Evolutionary conservation across 2,888 invertebrate genomes (phyloP).

Genomic region (Drosophila longiperda): DNA sequence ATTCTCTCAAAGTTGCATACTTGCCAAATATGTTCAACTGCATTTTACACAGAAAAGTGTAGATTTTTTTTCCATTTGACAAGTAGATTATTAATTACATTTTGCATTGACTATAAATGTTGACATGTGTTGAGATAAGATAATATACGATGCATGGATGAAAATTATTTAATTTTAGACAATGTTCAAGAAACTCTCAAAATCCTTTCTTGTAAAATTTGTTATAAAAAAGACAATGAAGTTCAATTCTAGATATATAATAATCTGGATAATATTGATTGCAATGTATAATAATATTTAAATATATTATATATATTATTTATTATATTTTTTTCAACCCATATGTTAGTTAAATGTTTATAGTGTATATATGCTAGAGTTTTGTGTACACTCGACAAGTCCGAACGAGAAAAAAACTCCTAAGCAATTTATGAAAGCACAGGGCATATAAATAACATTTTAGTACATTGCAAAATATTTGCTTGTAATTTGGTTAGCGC

Average conservation of each 20-base stretch:
- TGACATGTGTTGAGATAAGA: neutral
- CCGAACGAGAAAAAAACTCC: conserved; percentile 4
- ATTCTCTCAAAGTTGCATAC: conserved; percentile 25
- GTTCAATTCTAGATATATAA: no score
- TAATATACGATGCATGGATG: neutral
- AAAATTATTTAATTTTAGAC: neutral
- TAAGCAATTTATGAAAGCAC: conserved; percentile 32
- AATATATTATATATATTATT: no score
- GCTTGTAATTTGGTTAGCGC: conserved; percentile 35
- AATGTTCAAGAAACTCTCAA: neutral
- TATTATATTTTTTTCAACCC: no score
- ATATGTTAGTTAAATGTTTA: neutral
- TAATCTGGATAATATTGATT: no score
- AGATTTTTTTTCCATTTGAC: neutral
- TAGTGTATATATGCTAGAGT: neutral
- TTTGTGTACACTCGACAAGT: neutral
- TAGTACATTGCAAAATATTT: conserved; percentile 39
- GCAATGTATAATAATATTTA: no score
- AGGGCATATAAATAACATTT: conserved; percentile 37
- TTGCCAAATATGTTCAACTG: neutral
- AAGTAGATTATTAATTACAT: neutral
- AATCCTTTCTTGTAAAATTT: neutral
- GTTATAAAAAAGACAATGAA: neutral
- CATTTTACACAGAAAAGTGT: neutral
- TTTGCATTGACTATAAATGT: neutral